Percentiles rank a stretch among this genome's conserved stretches.
phyloP scores from a whole-genome alignment of 2,888 invertebrate species.

The Ectemnius continuus region DNA sequence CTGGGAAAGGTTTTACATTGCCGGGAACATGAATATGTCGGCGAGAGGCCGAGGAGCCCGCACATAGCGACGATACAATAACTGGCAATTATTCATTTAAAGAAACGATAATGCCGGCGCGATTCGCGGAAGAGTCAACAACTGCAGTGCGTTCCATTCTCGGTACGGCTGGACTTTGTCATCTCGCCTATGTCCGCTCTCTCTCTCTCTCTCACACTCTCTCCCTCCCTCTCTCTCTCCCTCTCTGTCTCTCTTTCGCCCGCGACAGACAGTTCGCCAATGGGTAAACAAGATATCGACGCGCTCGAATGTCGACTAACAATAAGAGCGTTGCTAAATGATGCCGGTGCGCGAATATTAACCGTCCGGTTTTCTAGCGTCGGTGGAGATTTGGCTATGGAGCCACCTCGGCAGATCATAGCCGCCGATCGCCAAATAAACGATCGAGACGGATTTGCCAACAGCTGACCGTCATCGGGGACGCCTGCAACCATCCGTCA shows the following conservation, averaged over 20 bases:
- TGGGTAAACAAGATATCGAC: slow-evolving; percentile 63
- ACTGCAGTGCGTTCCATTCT: slow-evolving; percentile 43
- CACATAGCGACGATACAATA: slow-evolving; percentile 30
- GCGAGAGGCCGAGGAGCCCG: slow-evolving; percentile 2
- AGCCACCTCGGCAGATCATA: neutral
- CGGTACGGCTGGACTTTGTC: slow-evolving; percentile 61
- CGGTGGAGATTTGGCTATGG: slow-evolving; percentile 3
- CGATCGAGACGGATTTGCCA: slow-evolving; percentile 26
- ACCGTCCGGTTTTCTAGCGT: slow-evolving; percentile 33
- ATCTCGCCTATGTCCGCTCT: slow-evolving; percentile 26
- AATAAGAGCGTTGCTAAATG: slow-evolving; percentile 41
- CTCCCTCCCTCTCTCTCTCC: neutral
- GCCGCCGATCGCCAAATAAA: slow-evolving; percentile 26
- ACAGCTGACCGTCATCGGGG: slow-evolving; percentile 31
- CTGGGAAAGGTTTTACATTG: too few relatives aligned
- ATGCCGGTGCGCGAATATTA: slow-evolving; percentile 38
- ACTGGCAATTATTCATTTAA: slow-evolving; percentile 54
- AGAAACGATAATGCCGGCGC: slow-evolving; percentile 54
- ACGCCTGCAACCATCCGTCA: slow-evolving; percentile 24
- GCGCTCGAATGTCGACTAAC: slow-evolving; percentile 34
- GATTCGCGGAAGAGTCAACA: slow-evolving; percentile 62
- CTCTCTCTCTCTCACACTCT: too few relatives aligned
- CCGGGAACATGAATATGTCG: neutral
- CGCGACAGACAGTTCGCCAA: slow-evolving; percentile 19
- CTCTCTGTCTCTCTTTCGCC: neutral